phyloP scores from a whole-genome alignment of 2,797 vertebrate species.

The Neosilurus mollespiculum region DNA sequence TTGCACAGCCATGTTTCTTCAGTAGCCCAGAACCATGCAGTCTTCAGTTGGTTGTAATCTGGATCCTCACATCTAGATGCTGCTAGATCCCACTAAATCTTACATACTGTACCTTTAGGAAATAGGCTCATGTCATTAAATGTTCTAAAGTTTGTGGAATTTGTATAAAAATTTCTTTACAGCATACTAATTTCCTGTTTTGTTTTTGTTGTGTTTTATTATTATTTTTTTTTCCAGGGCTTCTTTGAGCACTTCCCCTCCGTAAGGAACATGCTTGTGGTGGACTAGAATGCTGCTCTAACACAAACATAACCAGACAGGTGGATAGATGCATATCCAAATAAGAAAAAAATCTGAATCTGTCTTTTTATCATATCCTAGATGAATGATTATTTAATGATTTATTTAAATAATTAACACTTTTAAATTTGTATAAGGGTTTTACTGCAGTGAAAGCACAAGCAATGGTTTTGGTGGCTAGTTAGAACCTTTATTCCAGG shows the following conservation, averaged over 20 bases:
- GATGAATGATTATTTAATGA: background rate
- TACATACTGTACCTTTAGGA: too few species aligned
- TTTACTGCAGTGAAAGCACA: background rate
- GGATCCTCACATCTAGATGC: too few species aligned
- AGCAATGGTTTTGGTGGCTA: background rate
- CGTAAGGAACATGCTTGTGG: conserved; percentile 74
- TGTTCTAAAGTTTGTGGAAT: background rate
- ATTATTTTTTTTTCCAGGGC: conserved; percentile 68
- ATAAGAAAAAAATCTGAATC: conserved; percentile 9
- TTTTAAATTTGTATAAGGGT: background rate
- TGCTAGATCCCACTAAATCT: too few species aligned
- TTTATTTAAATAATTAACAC: background rate
- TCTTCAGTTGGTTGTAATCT: too few species aligned
- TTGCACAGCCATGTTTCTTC: too few species aligned
- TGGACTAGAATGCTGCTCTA: conserved; percentile 70
- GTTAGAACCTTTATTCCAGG: background rate
- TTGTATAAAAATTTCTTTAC: background rate
- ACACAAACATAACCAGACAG: background rate
- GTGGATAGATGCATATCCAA: conserved; percentile 2
- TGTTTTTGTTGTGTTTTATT: too few species aligned
- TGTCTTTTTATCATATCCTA: background rate
- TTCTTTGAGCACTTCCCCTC: conserved; percentile 86
- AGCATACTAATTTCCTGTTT: background rate
- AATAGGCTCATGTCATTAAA: background rate
- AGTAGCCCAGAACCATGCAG: too few species aligned